Conservation (phyloP, 2,797 vertebrate genomes). For the Silurus lanzhouensis region DNA sequence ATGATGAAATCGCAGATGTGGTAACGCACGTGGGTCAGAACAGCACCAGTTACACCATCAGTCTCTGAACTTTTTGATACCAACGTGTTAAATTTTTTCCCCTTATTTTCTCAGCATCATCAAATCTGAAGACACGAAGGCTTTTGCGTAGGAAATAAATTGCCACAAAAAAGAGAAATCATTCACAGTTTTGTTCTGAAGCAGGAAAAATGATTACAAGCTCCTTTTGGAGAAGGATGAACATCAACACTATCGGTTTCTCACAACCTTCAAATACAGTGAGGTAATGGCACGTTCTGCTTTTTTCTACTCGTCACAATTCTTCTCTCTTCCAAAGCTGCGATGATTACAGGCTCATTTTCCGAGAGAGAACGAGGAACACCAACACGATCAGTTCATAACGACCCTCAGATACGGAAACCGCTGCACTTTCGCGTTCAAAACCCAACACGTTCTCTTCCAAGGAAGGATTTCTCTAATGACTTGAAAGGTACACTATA, state of each 20-base stretch:
- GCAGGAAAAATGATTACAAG: background rate
- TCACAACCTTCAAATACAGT: background rate
- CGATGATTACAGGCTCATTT: no score
- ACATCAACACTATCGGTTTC: background rate
- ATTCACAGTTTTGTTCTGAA: background rate
- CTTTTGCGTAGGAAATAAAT: background rate
- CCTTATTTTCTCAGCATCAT: background rate
- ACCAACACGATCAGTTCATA: no score
- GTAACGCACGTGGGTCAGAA: no score
- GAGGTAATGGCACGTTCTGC: background rate
- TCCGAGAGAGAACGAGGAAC: no score
- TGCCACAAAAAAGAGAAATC: background rate
- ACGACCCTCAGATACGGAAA: no score
- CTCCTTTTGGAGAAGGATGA: background rate
- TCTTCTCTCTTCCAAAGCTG: background rate
- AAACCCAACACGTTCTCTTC: no score
- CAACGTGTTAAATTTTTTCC: no score
- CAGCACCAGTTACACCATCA: background rate
- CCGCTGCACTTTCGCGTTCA: no score
- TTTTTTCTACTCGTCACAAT: background rate
- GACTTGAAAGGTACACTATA: constrained; percentile 9
- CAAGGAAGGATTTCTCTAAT: constrained; percentile 17
- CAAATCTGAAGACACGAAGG: background rate
- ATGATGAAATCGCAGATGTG: no score
- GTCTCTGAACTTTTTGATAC: no score